These are phyloP conservation scores for Malachius bipustulatus DNA, from an alignment of 2,888 invertebrate species.

Conservation along the genomic window DNA sequence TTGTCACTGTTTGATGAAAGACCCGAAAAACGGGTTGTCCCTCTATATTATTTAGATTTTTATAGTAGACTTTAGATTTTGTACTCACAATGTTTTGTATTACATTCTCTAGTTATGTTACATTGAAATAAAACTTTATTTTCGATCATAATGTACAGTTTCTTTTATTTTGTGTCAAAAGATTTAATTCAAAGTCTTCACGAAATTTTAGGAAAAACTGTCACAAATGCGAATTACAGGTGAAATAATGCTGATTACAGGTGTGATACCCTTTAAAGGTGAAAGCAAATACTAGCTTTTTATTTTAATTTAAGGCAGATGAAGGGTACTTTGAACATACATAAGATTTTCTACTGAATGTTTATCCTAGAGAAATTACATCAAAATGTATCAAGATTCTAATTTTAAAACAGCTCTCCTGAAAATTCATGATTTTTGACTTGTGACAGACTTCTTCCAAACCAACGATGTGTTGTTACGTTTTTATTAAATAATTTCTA, in stretches of 20 bases:
- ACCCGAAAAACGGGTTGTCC: conserved; percentile 1
- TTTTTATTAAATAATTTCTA: too few relatives aligned
- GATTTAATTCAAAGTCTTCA: neutral
- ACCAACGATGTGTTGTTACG: too few relatives aligned
- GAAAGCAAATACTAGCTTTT: too few relatives aligned
- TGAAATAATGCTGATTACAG: too few relatives aligned
- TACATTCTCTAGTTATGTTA: neutral
- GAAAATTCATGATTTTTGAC: neutral
- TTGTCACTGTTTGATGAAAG: conserved; percentile 2
- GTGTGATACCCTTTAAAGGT: neutral
- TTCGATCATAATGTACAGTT: neutral
- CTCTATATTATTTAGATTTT: neutral
- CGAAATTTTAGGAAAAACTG: neutral
- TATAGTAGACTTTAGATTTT: conserved; percentile 1
- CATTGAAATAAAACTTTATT: neutral
- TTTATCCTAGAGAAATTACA: too few relatives aligned
- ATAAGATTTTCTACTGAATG: too few relatives aligned
- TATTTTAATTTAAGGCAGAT: too few relatives aligned
- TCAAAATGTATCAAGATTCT: too few relatives aligned
- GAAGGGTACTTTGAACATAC: too few relatives aligned
- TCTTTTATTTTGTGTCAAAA: neutral
- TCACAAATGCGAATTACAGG: too few relatives aligned
- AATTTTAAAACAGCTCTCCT: conserved; percentile 1
- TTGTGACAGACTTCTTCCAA: conserved; percentile 2
- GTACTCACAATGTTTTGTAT: neutral